Percentiles rank a stretch among this genome's conserved stretches.
phyloP scores from a whole-genome alignment of 2,888 invertebrate species.

The Philhelius pedissequus region DNA sequence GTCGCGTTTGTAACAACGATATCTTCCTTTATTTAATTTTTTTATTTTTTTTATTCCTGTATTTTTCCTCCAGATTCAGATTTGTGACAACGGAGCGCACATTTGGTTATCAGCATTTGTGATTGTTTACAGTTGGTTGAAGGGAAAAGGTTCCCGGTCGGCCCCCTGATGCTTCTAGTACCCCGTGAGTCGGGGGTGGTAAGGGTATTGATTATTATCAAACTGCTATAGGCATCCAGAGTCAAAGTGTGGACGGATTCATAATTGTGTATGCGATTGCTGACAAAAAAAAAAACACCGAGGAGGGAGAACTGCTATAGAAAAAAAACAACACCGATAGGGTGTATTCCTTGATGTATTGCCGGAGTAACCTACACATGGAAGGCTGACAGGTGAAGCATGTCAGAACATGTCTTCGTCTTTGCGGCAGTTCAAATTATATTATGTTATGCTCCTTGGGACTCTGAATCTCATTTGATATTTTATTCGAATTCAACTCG shows the following conservation, averaged over 20 bases:
- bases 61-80: constrained; percentile 24
- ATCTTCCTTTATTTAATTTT: background rate
- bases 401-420: constrained; percentile 69
- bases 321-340: background rate
- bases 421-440: constrained; percentile 61
- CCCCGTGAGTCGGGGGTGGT: constrained; percentile 32
- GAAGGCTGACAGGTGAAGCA: constrained; percentile 70
- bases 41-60: background rate
- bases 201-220: constrained; percentile 47
- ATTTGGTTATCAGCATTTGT: constrained; percentile 58
- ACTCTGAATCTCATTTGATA: constrained; percentile 33
- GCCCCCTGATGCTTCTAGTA: background rate
- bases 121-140: constrained; percentile 63
- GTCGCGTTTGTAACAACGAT: constrained; percentile 1
- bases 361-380: constrained; percentile 26
- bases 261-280: constrained; percentile 9
- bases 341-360: constrained; percentile 21
- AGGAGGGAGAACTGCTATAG: background rate
- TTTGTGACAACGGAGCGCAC: constrained; percentile 47
- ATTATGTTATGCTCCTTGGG: constrained; percentile 30
- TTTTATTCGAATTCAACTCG: constrained; percentile 50
- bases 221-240: constrained; percentile 19
- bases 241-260: constrained; percentile 21
- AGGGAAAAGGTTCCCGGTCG: background rate
- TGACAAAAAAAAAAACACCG: background rate